Evolutionary conservation across 2,888 invertebrate genomes (phyloP), one percentile per base, ranked within the genome.

Genomic region (Isoperla grammatica): DNA sequence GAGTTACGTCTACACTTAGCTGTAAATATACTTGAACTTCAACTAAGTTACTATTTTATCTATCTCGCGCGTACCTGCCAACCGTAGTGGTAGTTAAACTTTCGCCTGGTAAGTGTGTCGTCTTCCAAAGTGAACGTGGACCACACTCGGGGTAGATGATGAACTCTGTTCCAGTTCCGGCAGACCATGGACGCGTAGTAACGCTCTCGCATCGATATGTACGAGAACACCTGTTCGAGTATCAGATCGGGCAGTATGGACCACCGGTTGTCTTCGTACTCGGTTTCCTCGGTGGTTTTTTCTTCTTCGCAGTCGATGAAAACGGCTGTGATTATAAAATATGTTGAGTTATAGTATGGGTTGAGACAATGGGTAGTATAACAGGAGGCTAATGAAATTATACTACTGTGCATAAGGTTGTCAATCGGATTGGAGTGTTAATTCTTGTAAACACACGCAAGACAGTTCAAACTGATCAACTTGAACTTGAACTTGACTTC

Each of bases 31-130:
- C n/a, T n/a, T n/a, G n/a, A n/a, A n/a, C n/a, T n/a, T n/a, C n/a
- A n/a, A n/a, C n/a, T n/a, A n/a, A n/a, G n/a, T n/a, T n/a, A n/a
- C n/a, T n/a, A n/a, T n/a, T n/a, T n/a, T n/a, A n/a, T n/a, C n/a
- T n/a, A n/a, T n/a, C n/a, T 4, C 3, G 19, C 9, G 4, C 62
- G 65, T 70, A 80, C 81, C 75, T 87, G 87, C 85, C 89, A 90
- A 15, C 90, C 90, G 54, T 86, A 85, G 71, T 88, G 90, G 68
- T 89, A 87, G 69, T 90, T 90, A 71, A 84, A 90, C 70, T 86
- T 84, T 20, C 85, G 78, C 59, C 88, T 79, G 0, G 89, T 89
- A 19, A 91, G 76, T 0, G 88, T 87, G 1, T 78, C 78, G 70
- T 90, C 90, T 63, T 84, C 81, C 45, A 90, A 76, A 1, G 81